Evolutionary conservation across 1,140 invertebrate species (phyloP), one percentile per base, ranked within the genome.

Genomic region (Drosophila bipectinata): DNA sequence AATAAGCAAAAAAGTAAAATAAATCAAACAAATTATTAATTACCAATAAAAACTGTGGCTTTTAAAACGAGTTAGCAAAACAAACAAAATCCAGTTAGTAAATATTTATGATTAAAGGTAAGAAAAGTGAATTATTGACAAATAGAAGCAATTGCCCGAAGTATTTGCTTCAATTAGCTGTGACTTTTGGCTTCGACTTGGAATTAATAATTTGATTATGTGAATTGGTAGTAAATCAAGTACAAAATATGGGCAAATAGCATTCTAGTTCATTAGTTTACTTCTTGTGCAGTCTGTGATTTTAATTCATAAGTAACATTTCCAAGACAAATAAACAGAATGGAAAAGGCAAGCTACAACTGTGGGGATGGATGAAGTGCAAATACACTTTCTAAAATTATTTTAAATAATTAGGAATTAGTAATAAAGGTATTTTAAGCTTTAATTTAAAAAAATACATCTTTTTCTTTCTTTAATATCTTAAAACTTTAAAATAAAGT

Each of bases 251-350:
- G 12, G 39, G n/a, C 48, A 32, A 32, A 32, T 10, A 10, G 3
- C 10, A 37, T 37, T 37, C 34, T 37, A 12, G 34, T 30, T 14
- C 49, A 52, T 52, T 18, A 15, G 14, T 52, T 9, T 32, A 34
- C 14, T 18, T 15, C 30, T 32, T 26, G n/a, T 30, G n/a, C 12
- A 14, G 7, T 15, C 7, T 34, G 44, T 44, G 32, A 61, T 51
- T 54, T 57, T 14, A 47, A 28, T 60, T 53, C 39, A 71, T 41
- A 26, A 21, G n/a, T 34, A 18, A 61, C 32, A 37, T 6, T 24
- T 51, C 18, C n/a, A 37, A 24, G 15, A 44, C 39, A 61, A 64
- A 57, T 52, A 26, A 45, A 15, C 8, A 53, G 34, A 15, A 12
- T 34, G 24, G 5, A 26, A 26, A n/a, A 24, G 10, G 26, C n/a